A percentile compares a stretch with the other conserved stretches of the same genome.
These are phyloP conservation scores for Mesochorus sp. DNA, from an alignment of 2,888 invertebrate genomes.

Conservation along the genomic window DNA sequence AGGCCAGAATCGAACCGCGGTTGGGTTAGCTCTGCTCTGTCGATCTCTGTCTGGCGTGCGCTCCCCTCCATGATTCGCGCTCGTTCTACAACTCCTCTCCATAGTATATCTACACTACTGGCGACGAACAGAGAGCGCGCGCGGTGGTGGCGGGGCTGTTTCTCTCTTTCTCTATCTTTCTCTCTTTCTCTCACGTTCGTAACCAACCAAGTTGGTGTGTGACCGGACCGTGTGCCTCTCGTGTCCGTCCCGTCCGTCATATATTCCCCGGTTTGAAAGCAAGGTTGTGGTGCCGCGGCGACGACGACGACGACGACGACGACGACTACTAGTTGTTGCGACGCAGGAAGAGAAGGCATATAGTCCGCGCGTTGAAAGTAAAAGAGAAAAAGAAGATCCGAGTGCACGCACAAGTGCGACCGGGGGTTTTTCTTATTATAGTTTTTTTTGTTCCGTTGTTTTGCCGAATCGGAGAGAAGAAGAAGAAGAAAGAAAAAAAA, in stretches of 20 bases:
- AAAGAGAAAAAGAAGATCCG: conserved; percentile 3
- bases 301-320: too few relatives aligned
- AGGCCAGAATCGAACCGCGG: conserved; percentile 76
- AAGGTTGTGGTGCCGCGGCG: conserved; percentile 71
- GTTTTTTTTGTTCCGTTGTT: conserved; percentile 38
- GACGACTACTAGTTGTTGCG: conserved; percentile 76
- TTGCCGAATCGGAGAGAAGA: too few relatives aligned
- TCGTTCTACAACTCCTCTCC: not conserved
- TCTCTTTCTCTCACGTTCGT: conserved; percentile 48
- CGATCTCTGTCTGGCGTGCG: not conserved
- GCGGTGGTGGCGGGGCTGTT: conserved; percentile 61
- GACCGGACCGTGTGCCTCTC: conserved; percentile 74
- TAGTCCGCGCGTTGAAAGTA: conserved; percentile 25
- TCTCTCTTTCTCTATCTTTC: too few relatives aligned
- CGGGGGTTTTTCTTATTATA: conserved; percentile 33
- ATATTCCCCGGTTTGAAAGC: conserved; percentile 80
- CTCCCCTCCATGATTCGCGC: conserved; percentile 1
- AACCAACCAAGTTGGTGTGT: conserved; percentile 51
- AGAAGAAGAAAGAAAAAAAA: too few relatives aligned
- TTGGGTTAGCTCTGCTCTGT: conserved; percentile 67
- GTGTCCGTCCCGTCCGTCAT: conserved; percentile 73
- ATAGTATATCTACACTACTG: conserved; percentile 20
- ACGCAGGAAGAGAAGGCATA: conserved; percentile 77
- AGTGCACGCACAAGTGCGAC: conserved; percentile 59
- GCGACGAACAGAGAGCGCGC: too few relatives aligned